Evolutionary conservation across 2,888 invertebrate genomes (phyloP), one percentile per base, ranked within the genome.

Genomic region (Stenotaenia linearis): DNA sequence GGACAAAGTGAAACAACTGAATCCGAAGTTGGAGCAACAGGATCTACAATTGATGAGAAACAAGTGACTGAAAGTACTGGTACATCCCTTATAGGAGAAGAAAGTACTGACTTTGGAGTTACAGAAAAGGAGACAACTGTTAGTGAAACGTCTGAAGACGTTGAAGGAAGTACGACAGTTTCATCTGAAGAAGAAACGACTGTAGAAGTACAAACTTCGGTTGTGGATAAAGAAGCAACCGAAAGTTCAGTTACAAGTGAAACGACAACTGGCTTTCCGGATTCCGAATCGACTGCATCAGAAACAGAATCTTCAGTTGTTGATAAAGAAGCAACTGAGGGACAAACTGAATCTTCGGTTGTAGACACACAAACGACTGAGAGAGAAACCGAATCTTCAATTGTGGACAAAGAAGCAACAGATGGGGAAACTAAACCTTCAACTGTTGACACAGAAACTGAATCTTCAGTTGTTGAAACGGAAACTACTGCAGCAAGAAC

Each of bases 151-250:
- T 6, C 5, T 4, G 9, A 4, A 6, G 32, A 32, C 4, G 32
- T 4, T n/a, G n/a, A n/a, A n/a, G n/a, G n/a, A n/a, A n/a, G n/a
- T n/a, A n/a, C n/a, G n/a, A n/a, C n/a, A n/a, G n/a, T n/a, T n/a
- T n/a, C n/a, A n/a, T n/a, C n/a, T n/a, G n/a, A n/a, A 40, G 82
- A 82, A 79, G 77, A 80, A 35, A 32, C 32, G 9, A 32, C 5
- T 4, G 9, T 9, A 6, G 32, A 32, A 32, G 32, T 4, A 32
- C 32, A 32, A 32, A 32, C 9, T 32, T 32, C 32, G 9, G 32
- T 32, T 9, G 9, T 6, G 32, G 32, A 32, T 4, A 32, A 32
- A 32, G 45, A 45, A 15, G 79, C 80, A 10, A 80, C 77, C 25
- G 81, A 77, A 76, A 78, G 6, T 37, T 80, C 23, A 79, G 56